These are phyloP conservation scores for Calephelis virginiensis DNA, from an alignment of 1,140 invertebrate genomes.

Conservation along the genomic window DNA sequence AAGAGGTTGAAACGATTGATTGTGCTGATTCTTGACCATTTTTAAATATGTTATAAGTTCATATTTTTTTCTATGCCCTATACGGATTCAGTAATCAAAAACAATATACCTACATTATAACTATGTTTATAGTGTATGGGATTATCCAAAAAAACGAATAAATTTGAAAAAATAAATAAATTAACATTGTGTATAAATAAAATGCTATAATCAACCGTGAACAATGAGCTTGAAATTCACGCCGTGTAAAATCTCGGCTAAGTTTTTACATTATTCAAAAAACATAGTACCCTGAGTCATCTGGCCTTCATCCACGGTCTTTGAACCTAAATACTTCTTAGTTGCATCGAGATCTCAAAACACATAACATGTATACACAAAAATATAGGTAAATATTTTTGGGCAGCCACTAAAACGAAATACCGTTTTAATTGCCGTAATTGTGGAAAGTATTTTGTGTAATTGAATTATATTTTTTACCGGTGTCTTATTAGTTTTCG, in stretches of 20 bases:
- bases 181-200: constrained; percentile 5
- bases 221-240: constrained; percentile 5
- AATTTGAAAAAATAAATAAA: too few species aligned
- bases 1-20: too few species aligned
- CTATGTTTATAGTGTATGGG: too few species aligned
- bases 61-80: too few species aligned
- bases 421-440: constrained; percentile 11
- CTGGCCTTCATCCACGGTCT: constrained; percentile 61
- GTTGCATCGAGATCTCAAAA: constrained; percentile 38
- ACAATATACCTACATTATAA: too few species aligned
- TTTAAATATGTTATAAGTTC: too few species aligned
- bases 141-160: too few species aligned
- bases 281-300: constrained; percentile 55
- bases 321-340: constrained; percentile 55
- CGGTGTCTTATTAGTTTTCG: constrained; percentile 13
- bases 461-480: constrained; percentile 6
- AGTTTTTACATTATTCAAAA: constrained; percentile 31
- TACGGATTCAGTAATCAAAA: too few species aligned
- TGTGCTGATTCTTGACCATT: too few species aligned
- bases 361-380: constrained; percentile 58
- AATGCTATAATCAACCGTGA: not conserved
- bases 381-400: constrained; percentile 34
- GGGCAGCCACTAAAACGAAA: constrained; percentile 9
- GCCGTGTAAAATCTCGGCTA: constrained; percentile 7
- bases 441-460: constrained; percentile 25